These are phyloP conservation scores for Crepidodera aurea DNA, from an alignment of 2,888 invertebrate genomes.

Conservation along the genomic window DNA sequence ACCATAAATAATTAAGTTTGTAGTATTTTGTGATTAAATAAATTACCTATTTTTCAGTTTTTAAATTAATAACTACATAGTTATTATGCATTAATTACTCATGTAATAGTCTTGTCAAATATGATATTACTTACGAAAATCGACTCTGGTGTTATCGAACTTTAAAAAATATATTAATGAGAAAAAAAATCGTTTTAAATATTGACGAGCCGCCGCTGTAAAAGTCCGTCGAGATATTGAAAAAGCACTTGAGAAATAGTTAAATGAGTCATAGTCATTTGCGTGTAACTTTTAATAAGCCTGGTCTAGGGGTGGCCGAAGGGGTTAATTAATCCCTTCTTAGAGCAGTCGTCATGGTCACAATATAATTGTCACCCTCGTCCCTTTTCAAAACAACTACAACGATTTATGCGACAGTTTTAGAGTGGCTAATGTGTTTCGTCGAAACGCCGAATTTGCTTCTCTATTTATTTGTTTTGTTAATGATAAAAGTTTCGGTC, in stretches of 20 bases:
- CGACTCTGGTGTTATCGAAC: no score
- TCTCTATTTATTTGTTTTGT: constrained; percentile 6
- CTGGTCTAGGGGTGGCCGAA: constrained; percentile 50
- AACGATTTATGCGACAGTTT: not conserved
- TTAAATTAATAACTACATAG: no score
- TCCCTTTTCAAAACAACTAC: constrained; percentile 31
- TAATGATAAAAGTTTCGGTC: not conserved
- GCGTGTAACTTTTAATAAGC: constrained; percentile 58
- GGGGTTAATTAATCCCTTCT: constrained; percentile 61
- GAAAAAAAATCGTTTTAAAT: no score
- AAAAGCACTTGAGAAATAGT: constrained; percentile 51
- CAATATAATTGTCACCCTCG: constrained; percentile 55
- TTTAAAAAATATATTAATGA: no score
- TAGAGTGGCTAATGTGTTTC: constrained; percentile 15
- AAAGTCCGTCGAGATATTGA: constrained; percentile 3
- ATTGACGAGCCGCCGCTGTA: not conserved
- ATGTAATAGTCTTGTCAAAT: no score
- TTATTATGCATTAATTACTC: no score
- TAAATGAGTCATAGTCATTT: constrained; percentile 57
- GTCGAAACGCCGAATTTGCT: not conserved
- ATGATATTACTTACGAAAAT: no score
- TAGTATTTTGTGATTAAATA: no score
- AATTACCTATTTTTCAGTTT: no score
- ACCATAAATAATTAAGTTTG: no score
- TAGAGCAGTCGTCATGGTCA: constrained; percentile 56